Conservation (phyloP, 2,113 vertebrate genomes). For the Ochotona curzoniae region DNA sequence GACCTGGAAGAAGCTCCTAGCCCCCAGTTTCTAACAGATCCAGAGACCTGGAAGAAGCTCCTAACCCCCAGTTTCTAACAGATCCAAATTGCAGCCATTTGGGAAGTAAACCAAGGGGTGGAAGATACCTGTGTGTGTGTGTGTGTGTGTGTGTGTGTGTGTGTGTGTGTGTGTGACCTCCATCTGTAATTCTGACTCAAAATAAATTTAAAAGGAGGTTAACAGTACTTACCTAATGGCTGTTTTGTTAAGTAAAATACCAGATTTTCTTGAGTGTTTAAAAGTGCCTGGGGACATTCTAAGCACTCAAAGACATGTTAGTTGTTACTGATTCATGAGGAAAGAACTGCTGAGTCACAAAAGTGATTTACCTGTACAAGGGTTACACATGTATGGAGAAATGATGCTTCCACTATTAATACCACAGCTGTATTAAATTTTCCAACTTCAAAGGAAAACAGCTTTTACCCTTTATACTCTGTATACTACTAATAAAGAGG, state of each 20-base stretch:
- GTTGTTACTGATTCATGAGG: neutral
- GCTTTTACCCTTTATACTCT: constrained; percentile 3
- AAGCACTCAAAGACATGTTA: neutral
- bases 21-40: too few species aligned
- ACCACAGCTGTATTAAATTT: neutral
- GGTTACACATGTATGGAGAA: neutral
- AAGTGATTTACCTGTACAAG: neutral
- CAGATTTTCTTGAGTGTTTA: constrained; percentile 24
- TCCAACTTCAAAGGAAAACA: constrained; percentile 37
- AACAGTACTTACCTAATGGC: neutral
- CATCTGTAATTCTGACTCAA: too few species aligned
- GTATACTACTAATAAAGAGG: constrained; percentile 32
- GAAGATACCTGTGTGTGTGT: too few species aligned
- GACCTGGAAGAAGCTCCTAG: too few species aligned
- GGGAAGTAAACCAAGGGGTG: too few species aligned
- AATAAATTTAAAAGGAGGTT: too few species aligned
- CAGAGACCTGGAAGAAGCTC: too few species aligned
- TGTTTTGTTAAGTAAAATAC: neutral
- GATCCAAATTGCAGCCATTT: too few species aligned
- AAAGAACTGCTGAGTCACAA: constrained; percentile 9
- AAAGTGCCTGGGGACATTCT: constrained; percentile 2
- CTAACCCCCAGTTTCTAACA: too few species aligned
- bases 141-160: too few species aligned
- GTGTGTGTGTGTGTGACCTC: too few species aligned
- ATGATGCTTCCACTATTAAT: neutral